phyloP scores from a whole-genome alignment of 2,113 vertebrate genomes.

The Serilophus lunatus region DNA sequence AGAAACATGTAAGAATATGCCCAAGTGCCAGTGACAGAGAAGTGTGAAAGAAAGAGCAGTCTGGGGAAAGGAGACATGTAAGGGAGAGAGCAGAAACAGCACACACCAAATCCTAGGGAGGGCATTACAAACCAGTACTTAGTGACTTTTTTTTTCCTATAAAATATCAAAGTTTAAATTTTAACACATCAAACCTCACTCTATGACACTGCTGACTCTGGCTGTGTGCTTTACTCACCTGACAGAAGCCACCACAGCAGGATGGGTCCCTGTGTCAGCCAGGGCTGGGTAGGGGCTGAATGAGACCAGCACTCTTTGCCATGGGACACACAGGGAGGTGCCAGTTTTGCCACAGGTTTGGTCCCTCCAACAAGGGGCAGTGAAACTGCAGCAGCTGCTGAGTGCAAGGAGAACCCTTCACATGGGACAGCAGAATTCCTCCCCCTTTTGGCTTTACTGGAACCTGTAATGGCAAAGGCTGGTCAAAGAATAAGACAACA shows the following conservation, averaged over 20 bases:
- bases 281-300: background rate
- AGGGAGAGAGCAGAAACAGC: background rate
- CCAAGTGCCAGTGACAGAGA: background rate
- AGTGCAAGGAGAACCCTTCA: background rate
- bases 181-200: background rate
- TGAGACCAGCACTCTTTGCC: background rate
- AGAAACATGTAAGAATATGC: background rate
- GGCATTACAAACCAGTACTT: background rate
- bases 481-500: background rate
- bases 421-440: background rate
- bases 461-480: background rate
- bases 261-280: background rate
- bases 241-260: background rate
- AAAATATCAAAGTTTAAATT: background rate
- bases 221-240: background rate
- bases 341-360: background rate
- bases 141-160: background rate
- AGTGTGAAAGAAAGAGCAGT: background rate
- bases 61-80: background rate
- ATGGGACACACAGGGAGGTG: background rate
- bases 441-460: background rate
- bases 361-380: background rate
- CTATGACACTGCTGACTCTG: background rate
- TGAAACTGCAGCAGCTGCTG: background rate
- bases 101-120: background rate